Base-by-base conservation (phyloP, 37 sponge, comb jelly and placozoan species). In the Chondrosia reniformis region DNA sequence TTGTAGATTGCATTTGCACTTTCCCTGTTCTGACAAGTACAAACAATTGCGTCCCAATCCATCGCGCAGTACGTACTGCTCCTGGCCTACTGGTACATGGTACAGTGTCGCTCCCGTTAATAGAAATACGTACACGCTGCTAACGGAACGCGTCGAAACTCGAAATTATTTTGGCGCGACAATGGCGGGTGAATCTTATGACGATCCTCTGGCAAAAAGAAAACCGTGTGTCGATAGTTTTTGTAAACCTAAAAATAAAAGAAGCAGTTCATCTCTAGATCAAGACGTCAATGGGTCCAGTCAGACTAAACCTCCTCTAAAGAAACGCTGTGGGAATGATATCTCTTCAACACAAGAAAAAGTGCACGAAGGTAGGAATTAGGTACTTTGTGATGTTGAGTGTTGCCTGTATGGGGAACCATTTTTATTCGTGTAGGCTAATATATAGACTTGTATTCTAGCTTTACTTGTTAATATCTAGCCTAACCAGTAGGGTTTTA, bases 11-110 rank as follows among this genome's bases (percentile, higher is more conserved):
- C 45, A 63, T 67, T 63, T 0, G 88, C 88, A 75, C 88, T 88
- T 58, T 88, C 83, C 33, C 83, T 79, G 65, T 75, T 88, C 79
- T 83, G 84, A 52, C 88, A 88, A 27, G 88, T 88, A 46, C 83
- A 88, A 17, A 88, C 88, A 33, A 88, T 82, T 8, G 81, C 88
- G 30, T 69, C 64, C 88, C 88, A 88, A 66, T 54, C 59, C 24
- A 37, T 34, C 54, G n/a, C n/a, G n/a, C n/a, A n/a, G 17, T 12
- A 49, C 17, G 54, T 49, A 19, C 12, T 17, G 17, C 15, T 17
- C 12, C 17, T 19, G 54, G 15, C 54, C 54, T 49, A 49, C 12
- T 19, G 54, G 54, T 49, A 49, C 15, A 12, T 49, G 17, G 12
- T 49, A 19, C 54, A 49, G 12, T 49, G 12, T 49, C 17, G 17